phyloP scores from a whole-genome alignment of 1,140 invertebrate genomes.

The Hydropsyche tenuis region DNA sequence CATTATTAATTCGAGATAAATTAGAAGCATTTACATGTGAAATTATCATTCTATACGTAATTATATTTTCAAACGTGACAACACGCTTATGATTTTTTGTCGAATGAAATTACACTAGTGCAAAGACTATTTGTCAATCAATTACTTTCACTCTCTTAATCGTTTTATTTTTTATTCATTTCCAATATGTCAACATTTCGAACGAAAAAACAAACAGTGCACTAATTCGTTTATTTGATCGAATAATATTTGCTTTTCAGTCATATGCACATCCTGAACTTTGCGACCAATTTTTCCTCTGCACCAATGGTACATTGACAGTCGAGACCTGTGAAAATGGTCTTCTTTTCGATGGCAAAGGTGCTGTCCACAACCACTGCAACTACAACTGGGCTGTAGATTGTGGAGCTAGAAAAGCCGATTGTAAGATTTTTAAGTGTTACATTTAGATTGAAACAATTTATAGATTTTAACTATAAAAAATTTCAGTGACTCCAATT shows the following conservation, averaged over 20 bases:
- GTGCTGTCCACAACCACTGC: constrained; percentile 88
- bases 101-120: not conserved
- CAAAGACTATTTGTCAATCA: constrained; percentile 1
- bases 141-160: not conserved
- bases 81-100: too few relatives aligned
- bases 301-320: constrained; percentile 88
- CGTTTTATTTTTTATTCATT: not conserved
- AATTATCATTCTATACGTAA: too few relatives aligned
- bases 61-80: too few relatives aligned
- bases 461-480: not conserved
- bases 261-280: constrained; percentile 83
- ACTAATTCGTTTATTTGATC: not conserved
- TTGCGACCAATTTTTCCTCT: constrained; percentile 88
- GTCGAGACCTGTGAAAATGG: constrained; percentile 92
- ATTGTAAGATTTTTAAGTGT: constrained; percentile 66
- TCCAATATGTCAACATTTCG: constrained; percentile 8
- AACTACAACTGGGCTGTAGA: constrained; percentile 93
- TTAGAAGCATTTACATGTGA: too few relatives aligned
- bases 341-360: constrained; percentile 87
- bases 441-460: not conserved
- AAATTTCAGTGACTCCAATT: constrained; percentile 74
- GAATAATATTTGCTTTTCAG: constrained; percentile 64
- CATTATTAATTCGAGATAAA: too few relatives aligned
- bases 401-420: constrained; percentile 82
- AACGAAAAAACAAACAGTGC: not conserved